A percentile compares a stretch with the other conserved stretches of the same genome.
These are phyloP conservation scores for Chloroclysta siterata DNA, from an alignment of 2,888 invertebrate genomes.

Conservation along the genomic window DNA sequence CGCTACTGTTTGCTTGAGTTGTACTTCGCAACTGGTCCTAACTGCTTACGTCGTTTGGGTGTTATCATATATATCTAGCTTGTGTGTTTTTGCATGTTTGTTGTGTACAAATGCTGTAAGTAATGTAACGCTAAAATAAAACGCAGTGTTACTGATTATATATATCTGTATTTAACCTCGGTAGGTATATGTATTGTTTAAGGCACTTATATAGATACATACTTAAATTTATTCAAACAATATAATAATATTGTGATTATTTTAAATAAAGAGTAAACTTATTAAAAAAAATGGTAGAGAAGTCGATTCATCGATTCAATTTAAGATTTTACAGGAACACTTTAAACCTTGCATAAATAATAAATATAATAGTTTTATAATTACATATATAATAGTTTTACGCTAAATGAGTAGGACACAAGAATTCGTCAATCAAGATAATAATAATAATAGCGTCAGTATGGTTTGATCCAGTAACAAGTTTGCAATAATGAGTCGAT, in stretches of 20 bases:
- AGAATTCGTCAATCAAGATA: no score
- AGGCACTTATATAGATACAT: no score
- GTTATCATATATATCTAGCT: conserved; percentile 29
- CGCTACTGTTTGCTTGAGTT: neutral
- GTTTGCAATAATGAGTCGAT: neutral
- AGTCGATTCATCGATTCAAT: neutral
- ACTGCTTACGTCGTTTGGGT: conserved; percentile 5
- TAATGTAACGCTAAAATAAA: conserved; percentile 39
- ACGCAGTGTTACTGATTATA: neutral
- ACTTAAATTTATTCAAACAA: neutral
- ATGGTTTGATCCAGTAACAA: neutral
- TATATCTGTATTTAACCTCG: neutral
- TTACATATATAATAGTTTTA: no score
- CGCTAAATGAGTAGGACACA: no score
- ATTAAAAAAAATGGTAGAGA: no score
- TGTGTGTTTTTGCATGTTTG: conserved; percentile 40
- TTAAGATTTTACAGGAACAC: no score
- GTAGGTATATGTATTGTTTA: no score
- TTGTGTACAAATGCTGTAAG: conserved; percentile 25
- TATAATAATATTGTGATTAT: neutral
- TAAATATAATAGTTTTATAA: no score
- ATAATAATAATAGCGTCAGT: neutral
- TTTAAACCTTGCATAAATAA: no score
- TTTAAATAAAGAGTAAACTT: no score
- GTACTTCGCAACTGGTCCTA: conserved; percentile 13